Base-by-base conservation (phyloP, 1,140 invertebrate genomes). In the Chrysoperla carnea region DNA sequence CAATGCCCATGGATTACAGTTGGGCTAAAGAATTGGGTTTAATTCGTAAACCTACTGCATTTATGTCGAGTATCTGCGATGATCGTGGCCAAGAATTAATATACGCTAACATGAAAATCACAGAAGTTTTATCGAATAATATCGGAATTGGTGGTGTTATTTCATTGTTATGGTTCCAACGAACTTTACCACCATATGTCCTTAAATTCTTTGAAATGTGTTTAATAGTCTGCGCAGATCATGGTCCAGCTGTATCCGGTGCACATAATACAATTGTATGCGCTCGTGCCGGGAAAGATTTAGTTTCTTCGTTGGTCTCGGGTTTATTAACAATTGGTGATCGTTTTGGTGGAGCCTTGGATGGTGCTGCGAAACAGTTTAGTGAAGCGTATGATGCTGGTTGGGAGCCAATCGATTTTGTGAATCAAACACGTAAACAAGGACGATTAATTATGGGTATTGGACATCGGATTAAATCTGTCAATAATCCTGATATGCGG, bases 191-290 rank as follows among this genome's bases (percentile, higher is more conserved):
- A 0, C 67, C 76, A 1, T 89, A 89, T 61, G 90, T 91, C 33
- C 85, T 83, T 58, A 91, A 92, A 64, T 98, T 96, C 69, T 78
- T 97, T 46, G 93, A 98, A 68, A 93, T 97, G 84, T 92, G 90
- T 53, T 65, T 98, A 29, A 94, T 98, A 76, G 81, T 98, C 29
- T 96, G 93, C 1, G 93, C 93, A 42, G 93, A 97, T 68, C 93
- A 97, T 60, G 93, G 93, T 28, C 93, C 93, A 1, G 93, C 93
- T 11, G 93, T 98, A 0, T 93, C 87, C 8, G 93, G 93, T 13
- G 93, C 93, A 0, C 92, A 96, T 59, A 98, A 97, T 61, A 96
- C 93, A 15, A 97, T 98, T 62, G 93, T 98, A 11, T 94, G 90
- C 57, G 91, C 93, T 5, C 64, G 93, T 46, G 93, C 93, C 40